These are phyloP conservation scores for Cyclina sinensis DNA, from an alignment of 1,140 invertebrate species.

Conservation along the genomic window DNA sequence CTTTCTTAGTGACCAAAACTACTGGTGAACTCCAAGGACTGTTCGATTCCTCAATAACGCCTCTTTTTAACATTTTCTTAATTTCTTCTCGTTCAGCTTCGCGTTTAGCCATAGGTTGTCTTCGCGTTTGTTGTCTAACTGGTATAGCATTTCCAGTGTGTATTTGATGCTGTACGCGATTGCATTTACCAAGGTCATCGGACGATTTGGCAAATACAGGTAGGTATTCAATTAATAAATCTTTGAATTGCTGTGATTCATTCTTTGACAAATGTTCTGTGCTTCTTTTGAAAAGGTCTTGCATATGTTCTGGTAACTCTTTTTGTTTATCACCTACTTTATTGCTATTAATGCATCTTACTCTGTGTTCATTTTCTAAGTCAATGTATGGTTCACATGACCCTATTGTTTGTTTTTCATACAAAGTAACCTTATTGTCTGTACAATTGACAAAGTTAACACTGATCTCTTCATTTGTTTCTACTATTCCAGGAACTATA, in stretches of 20 bases:
- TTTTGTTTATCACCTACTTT: neutral
- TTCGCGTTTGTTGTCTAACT: conserved; percentile 58
- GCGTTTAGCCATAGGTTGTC: conserved; percentile 38
- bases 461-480: neutral
- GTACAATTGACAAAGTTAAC: neutral
- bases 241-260: conserved; percentile 34
- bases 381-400: too few relatives aligned
- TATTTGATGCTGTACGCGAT: conserved; percentile 58
- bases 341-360: neutral
- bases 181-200: conserved; percentile 51
- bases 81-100: conserved; percentile 35
- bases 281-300: conserved; percentile 18
- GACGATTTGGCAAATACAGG: conserved; percentile 55
- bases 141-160: conserved; percentile 57
- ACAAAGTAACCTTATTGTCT: neutral
- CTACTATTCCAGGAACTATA: neutral
- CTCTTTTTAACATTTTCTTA: conserved; percentile 41
- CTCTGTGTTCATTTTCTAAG: too few relatives aligned
- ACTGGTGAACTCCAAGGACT: conserved; percentile 77
- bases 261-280: neutral
- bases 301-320: conserved; percentile 45
- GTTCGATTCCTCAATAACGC: conserved; percentile 72
- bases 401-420: neutral
- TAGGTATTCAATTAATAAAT: conserved; percentile 50
- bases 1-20: conserved; percentile 74